Percentiles rank a stretch among this genome's conserved stretches.
Conservation (phyloP, 2,113 vertebrate species). For the Actenoides lindsayi region DNA sequence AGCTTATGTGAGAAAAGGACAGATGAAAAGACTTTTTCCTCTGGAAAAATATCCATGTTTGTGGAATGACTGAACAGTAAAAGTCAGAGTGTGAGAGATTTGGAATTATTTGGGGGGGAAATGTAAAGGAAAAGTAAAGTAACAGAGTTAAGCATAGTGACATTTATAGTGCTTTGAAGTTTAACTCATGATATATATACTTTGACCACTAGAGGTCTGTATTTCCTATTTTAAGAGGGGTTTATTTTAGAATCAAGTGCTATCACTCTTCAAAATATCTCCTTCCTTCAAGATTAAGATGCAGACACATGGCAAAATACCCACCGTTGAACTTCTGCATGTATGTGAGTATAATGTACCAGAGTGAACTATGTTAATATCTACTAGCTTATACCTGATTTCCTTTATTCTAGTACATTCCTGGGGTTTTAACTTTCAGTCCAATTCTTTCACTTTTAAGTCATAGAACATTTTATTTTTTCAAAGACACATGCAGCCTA, state of each 20-base stretch:
- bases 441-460: background rate
- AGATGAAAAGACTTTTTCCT: background rate
- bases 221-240: slow-evolving; percentile 63
- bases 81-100: background rate
- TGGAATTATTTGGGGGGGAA: background rate
- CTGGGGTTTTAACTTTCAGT: background rate
- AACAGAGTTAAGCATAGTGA: background rate
- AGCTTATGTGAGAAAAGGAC: background rate
- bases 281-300: background rate
- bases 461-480: background rate
- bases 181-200: background rate
- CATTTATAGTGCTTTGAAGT: background rate
- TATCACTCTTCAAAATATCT: background rate
- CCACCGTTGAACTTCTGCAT: background rate
- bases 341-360: background rate
- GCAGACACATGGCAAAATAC: background rate
- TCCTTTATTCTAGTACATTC: background rate
- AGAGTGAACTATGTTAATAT: background rate
- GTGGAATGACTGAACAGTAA: background rate
- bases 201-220: slow-evolving; percentile 79
- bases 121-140: background rate
- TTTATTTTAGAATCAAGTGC: background rate
- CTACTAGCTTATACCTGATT: background rate
- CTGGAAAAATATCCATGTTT: background rate
- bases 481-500: background rate